These are phyloP conservation scores for Choloepus hoffmanni DNA, from an alignment of 2,113 vertebrate species.

Conservation along the genomic window DNA sequence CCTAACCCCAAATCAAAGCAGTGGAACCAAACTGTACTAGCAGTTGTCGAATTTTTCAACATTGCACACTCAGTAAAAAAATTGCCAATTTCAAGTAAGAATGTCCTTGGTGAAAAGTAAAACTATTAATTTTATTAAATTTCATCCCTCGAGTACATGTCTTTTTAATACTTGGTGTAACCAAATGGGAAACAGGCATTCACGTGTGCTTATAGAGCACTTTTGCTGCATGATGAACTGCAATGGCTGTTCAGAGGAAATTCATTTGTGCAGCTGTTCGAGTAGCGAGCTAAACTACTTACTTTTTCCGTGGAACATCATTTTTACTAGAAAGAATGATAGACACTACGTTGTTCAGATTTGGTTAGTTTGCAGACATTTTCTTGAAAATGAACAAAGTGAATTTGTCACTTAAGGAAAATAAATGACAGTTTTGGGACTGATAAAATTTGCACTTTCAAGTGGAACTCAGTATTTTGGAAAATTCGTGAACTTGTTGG, in stretches of 20 bases:
- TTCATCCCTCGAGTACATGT: neutral
- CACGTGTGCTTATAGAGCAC: neutral
- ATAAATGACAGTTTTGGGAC: neutral
- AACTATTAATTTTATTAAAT: conserved; percentile 22
- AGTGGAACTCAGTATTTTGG: conserved; percentile 26
- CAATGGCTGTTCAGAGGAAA: neutral
- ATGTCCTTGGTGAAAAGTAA: neutral
- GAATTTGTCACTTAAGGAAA: conserved; percentile 6
- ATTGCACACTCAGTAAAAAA: neutral
- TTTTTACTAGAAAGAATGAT: neutral
- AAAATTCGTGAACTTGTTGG: conserved; percentile 18
- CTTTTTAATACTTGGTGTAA: neutral
- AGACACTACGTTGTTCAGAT: neutral
- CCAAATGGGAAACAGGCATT: neutral
- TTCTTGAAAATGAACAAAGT: neutral
- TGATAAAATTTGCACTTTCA: conserved; percentile 19
- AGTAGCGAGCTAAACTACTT: neutral
- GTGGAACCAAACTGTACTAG: neutral
- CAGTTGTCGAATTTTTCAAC: neutral
- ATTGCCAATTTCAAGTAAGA: neutral
- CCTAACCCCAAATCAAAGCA: neutral
- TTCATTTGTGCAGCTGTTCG: neutral
- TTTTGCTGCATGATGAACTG: neutral
- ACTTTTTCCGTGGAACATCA: neutral
- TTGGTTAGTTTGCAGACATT: neutral